Evolutionary conservation across 2,888 invertebrate genomes (phyloP).

Genomic region (Shargacucullia verbasci): DNA sequence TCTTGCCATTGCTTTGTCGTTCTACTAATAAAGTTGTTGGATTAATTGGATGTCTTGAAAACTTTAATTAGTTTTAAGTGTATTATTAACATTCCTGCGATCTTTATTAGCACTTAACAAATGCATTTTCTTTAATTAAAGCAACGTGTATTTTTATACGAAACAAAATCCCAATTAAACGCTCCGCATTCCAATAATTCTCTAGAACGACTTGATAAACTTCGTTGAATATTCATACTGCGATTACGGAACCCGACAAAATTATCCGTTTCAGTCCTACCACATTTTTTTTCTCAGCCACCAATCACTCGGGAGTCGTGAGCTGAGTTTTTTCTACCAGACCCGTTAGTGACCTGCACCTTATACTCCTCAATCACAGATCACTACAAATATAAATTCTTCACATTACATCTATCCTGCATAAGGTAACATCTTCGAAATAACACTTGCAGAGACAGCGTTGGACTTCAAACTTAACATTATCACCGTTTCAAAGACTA

Average conservation of each 20-base stretch:
- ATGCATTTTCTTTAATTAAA: slow-evolving; percentile 31
- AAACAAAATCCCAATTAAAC: slow-evolving; percentile 35
- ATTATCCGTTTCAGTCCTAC: slow-evolving; percentile 55
- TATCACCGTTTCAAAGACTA: slow-evolving; percentile 20
- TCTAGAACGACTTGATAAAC: slow-evolving; percentile 18
- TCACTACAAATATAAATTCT: slow-evolving; percentile 48
- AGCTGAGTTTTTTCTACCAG: slow-evolving; percentile 77
- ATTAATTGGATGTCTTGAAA: slow-evolving; percentile 14
- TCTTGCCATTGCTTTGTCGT: background rate
- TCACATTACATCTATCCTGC: slow-evolving; percentile 54
- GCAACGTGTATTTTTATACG: slow-evolving; percentile 14
- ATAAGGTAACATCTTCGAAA: slow-evolving; percentile 20
- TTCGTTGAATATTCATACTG: slow-evolving; percentile 27
- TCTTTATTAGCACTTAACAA: slow-evolving; percentile 21
- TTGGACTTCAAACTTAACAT: slow-evolving; percentile 41
- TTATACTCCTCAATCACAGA: slow-evolving; percentile 57
- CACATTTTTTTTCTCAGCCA: slow-evolving; percentile 73
- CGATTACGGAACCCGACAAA: slow-evolving; percentile 57
- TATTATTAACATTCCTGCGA: background rate
- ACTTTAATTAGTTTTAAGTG: slow-evolving; percentile 2
- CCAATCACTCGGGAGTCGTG: slow-evolving; percentile 83
- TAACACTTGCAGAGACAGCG: slow-evolving; percentile 42
- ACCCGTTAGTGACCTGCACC: slow-evolving; percentile 78
- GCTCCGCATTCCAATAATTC: slow-evolving; percentile 24
- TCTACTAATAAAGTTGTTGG: slow-evolving; percentile 18